phyloP scores from a whole-genome alignment of 1,140 invertebrate genomes.

The Oreohelix idahoensis region DNA sequence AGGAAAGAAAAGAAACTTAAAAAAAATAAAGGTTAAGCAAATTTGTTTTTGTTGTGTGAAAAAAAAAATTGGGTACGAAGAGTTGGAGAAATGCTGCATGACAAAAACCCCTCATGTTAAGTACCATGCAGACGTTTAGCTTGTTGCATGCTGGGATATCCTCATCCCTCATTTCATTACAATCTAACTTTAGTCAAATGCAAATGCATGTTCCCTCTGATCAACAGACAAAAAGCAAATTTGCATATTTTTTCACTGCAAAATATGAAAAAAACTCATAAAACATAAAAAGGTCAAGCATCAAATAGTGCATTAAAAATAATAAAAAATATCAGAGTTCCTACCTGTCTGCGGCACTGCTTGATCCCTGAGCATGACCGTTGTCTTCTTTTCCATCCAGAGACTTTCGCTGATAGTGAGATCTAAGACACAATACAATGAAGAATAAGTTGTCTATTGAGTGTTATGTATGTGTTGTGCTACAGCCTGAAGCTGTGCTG shows the following conservation, averaged over 20 bases:
- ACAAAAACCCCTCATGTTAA: no score
- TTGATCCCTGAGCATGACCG: slow-evolving; percentile 51
- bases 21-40: no score
- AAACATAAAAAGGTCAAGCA: no score
- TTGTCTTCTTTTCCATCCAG: slow-evolving; percentile 51
- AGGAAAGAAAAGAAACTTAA: background rate
- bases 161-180: background rate
- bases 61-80: no score
- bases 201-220: no score
- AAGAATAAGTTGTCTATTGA: background rate
- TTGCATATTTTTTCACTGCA: no score
- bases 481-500: background rate
- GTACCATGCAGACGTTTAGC: no score
- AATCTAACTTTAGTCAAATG: background rate
- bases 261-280: no score
- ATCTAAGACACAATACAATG: slow-evolving; percentile 57
- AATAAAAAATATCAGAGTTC: background rate
- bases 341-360: slow-evolving; percentile 49
- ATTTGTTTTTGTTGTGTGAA: no score
- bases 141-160: background rate
- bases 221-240: no score
- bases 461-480: background rate
- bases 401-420: slow-evolving; percentile 65
- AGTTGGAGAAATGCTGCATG: no score
- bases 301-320: no score